phyloP scores from a whole-genome alignment of 2,113 vertebrate species.

The Dicrurus megarhynchus region DNA sequence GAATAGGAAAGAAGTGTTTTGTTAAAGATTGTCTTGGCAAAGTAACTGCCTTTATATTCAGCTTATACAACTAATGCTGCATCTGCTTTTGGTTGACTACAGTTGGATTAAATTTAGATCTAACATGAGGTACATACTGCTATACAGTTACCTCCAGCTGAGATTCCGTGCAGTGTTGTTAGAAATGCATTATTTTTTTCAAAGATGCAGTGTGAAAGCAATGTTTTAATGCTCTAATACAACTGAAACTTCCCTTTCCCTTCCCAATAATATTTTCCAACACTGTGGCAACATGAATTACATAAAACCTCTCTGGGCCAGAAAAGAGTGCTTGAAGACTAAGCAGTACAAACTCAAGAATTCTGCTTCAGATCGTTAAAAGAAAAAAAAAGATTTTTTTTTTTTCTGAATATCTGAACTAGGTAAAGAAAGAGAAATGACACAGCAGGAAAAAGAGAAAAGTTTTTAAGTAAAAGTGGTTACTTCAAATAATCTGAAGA shows the following conservation, averaged over 20 bases:
- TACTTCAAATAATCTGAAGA: not conserved
- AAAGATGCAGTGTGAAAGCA: not conserved
- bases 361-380: not conserved
- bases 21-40: not conserved
- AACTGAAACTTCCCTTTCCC: not conserved
- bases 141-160: not conserved
- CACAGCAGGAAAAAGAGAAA: not conserved
- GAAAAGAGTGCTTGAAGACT: not conserved
- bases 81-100: not conserved
- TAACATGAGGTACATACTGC: not conserved
- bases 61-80: not conserved
- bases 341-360: not conserved
- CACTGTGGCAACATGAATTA: not conserved
- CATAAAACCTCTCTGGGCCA: not conserved
- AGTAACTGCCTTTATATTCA: not conserved
- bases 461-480: not conserved
- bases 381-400: not conserved
- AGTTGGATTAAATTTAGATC: not conserved
- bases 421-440: not conserved
- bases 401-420: not conserved
- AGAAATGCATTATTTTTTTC: conserved; percentile 45
- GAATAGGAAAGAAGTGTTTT: not conserved
- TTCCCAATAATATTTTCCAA: conserved; percentile 33
- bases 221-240: conserved; percentile 14
- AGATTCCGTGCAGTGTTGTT: not conserved